A percentile compares a stretch with the other conserved stretches of the same genome.
Conservation (phyloP, 2,113 vertebrate genomes). For the Stigmatopora argus region DNA sequence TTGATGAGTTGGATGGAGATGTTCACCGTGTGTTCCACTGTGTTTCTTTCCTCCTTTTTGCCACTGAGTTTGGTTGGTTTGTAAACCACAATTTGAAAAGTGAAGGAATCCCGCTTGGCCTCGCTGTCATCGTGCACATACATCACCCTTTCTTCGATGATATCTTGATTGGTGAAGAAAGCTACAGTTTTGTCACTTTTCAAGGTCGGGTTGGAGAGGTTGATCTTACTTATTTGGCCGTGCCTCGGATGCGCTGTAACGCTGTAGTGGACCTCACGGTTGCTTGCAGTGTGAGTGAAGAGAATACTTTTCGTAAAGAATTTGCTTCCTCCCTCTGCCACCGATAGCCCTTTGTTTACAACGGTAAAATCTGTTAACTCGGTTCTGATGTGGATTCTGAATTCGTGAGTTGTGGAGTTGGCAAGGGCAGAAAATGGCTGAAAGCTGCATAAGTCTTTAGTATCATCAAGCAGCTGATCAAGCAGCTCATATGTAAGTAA, state of each 20-base stretch:
- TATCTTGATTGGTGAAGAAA: conserved; percentile 81
- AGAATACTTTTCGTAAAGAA: conserved; percentile 74
- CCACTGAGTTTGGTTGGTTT: conserved; percentile 35
- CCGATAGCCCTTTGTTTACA: conserved; percentile 74
- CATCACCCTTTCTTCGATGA: conserved; percentile 68
- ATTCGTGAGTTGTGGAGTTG: conserved; percentile 68
- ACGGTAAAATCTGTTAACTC: conserved; percentile 61
- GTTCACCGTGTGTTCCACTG: conserved; percentile 67
- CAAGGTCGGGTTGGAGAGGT: conserved; percentile 63
- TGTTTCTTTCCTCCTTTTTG: conserved; percentile 36
- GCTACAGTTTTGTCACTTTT: conserved; percentile 58
- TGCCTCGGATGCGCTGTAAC: conserved; percentile 71
- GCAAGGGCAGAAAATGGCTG: conserved; percentile 72
- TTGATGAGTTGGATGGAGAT: conserved; percentile 80
- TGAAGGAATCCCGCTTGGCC: conserved; percentile 73
- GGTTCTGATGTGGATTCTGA: conserved; percentile 76
- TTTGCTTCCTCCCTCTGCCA: conserved; percentile 79
- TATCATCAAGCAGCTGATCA: conserved; percentile 52
- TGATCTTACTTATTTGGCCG: conserved; percentile 70
- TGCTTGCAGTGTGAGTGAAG: conserved; percentile 68
- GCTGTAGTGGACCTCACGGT: conserved; percentile 69
- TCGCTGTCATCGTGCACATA: conserved; percentile 86
- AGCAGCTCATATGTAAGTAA: conserved; percentile 75
- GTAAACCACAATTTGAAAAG: conserved; percentile 59
- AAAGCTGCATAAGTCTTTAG: conserved; percentile 75